Conservation (phyloP, 2,113 vertebrate genomes). For the Gambusia holbrooki region DNA sequence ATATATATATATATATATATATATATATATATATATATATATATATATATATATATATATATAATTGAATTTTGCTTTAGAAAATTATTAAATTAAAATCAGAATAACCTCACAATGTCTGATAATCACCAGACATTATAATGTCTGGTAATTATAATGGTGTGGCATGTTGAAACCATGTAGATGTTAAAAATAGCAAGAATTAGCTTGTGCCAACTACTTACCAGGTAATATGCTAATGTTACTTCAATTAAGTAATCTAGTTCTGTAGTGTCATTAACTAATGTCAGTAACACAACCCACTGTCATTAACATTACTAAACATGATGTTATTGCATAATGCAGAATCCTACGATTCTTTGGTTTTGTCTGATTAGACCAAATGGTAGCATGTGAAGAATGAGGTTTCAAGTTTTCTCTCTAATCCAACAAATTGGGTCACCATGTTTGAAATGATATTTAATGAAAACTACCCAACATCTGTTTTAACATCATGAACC, state of each 20-base stretch:
- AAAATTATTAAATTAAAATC: too few species aligned
- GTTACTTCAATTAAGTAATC: not conserved
- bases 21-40: too few species aligned
- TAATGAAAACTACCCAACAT: not conserved
- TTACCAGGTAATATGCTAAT: not conserved
- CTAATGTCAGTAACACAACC: not conserved
- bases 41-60: too few species aligned
- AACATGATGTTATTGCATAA: not conserved
- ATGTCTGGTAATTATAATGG: too few species aligned
- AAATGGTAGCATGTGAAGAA: too few species aligned
- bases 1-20: too few species aligned
- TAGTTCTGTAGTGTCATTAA: not conserved
- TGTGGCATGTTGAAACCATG: too few species aligned
- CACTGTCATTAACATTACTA: not conserved
- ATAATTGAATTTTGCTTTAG: too few species aligned
- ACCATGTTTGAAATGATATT: not conserved
- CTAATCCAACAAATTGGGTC: not conserved
- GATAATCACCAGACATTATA: too few species aligned
- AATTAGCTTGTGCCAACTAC: not conserved
- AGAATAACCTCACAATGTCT: too few species aligned
- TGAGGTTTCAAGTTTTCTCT: not conserved
- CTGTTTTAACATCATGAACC: not conserved
- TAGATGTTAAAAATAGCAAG: too few species aligned
- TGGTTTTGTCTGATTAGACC: not conserved
- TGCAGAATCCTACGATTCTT: not conserved